These are phyloP conservation scores for Brenthis hecate DNA, from an alignment of 2,888 invertebrate species.

Conservation along the genomic window DNA sequence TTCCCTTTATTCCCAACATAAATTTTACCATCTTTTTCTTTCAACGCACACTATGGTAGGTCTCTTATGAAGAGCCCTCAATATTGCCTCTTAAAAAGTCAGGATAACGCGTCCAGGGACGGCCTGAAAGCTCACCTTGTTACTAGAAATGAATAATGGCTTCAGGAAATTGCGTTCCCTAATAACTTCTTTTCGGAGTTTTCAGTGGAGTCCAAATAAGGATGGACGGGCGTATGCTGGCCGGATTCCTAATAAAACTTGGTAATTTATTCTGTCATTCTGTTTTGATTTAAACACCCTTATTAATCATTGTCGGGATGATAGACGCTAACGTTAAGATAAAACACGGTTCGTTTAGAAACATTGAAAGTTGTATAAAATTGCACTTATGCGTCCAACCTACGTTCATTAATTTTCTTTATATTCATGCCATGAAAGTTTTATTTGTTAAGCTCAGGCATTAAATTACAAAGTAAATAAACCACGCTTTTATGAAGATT, in stretches of 20 bases:
- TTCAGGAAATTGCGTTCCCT: conserved; percentile 71
- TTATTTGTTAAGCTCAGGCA: conserved; percentile 1
- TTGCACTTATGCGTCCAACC: conserved; percentile 11
- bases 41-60: conserved; percentile 20
- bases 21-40: conserved; percentile 4
- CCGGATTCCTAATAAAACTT: conserved; percentile 59
- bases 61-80: conserved; percentile 32
- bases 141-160: conserved; percentile 73
- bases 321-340: conserved; percentile 32
- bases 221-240: conserved; percentile 47
- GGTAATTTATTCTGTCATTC: conserved; percentile 58
- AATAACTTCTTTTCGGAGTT: conserved; percentile 70
- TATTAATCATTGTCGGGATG: conserved; percentile 39
- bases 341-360: conserved; percentile 19
- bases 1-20: too few relatives aligned
- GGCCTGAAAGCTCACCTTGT: conserved; percentile 50
- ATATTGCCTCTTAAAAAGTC: conserved; percentile 34
- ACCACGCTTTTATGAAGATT: too few relatives aligned
- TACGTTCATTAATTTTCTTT: conserved; percentile 12
- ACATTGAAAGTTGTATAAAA: conserved; percentile 19
- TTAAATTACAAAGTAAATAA: background rate
- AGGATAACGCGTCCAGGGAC: conserved; percentile 30
- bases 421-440: conserved; percentile 11
- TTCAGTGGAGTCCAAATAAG: conserved; percentile 66
- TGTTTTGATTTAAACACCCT: conserved; percentile 52